phyloP scores from a whole-genome alignment of 2,888 invertebrate species.

The Andrena haemorrhoa region DNA sequence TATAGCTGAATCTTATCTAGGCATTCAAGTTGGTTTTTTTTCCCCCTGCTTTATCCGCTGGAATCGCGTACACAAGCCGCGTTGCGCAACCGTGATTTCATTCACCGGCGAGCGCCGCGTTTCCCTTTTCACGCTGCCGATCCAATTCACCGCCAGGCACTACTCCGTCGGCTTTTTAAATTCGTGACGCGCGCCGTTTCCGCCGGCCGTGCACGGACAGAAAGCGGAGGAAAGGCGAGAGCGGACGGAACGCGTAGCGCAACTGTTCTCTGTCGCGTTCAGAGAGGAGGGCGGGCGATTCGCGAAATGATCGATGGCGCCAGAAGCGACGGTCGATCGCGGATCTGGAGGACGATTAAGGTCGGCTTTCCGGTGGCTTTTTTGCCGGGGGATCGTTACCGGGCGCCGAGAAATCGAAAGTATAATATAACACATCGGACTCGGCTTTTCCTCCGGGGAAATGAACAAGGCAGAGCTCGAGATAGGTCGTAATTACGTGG shows the following conservation, averaged over 20 bases:
- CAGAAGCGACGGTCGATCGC: constrained; percentile 51
- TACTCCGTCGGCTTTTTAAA: constrained; percentile 27
- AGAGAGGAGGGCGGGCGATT: constrained; percentile 34
- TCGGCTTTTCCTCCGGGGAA: too few relatives aligned
- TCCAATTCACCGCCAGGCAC: constrained; percentile 41
- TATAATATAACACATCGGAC: neutral
- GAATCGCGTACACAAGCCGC: constrained; percentile 9
- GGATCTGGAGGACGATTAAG: constrained; percentile 45
- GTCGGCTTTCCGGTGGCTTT: constrained; percentile 41
- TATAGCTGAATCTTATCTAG: constrained; percentile 39
- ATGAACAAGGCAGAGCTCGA: too few relatives aligned
- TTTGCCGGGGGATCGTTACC: constrained; percentile 7
- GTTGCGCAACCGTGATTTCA: constrained; percentile 57
- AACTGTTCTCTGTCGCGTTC: neutral
- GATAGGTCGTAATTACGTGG: too few relatives aligned
- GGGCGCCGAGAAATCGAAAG: neutral
- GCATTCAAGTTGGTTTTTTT: constrained; percentile 40
- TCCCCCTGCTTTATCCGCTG: neutral
- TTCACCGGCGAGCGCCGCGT: constrained; percentile 35
- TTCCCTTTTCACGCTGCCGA: constrained; percentile 51
- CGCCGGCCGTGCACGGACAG: neutral
- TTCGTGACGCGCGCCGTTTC: constrained; percentile 31
- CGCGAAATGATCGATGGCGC: constrained; percentile 63
- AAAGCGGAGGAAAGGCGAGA: constrained; percentile 4
- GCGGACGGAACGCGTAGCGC: neutral